Conservation (phyloP, 30 jellyfish, hydroid and myxozoan species). For the Rhopilema esculentum region DNA sequence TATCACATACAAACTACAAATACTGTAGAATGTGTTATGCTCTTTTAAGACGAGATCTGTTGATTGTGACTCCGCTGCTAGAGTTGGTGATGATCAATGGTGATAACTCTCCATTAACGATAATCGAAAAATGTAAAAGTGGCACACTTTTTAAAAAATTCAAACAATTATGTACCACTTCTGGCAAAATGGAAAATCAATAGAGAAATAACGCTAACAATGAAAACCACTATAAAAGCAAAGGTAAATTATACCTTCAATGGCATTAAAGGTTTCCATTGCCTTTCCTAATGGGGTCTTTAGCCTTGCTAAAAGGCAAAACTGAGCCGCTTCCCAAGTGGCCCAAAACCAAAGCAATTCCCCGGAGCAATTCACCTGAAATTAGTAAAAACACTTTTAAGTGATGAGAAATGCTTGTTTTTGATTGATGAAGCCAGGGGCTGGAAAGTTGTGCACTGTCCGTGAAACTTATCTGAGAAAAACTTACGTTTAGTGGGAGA, state of each 20-base stretch:
- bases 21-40: too few relatives aligned
- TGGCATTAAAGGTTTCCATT: conserved; percentile 90
- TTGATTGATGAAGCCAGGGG: too few relatives aligned
- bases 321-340: conserved; percentile 94
- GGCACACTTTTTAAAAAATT: too few relatives aligned
- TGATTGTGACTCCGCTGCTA: too few relatives aligned
- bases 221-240: background rate
- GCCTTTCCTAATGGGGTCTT: conserved; percentile 99
- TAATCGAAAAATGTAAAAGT: too few relatives aligned
- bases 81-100: too few relatives aligned
- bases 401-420: too few relatives aligned
- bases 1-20: background rate
- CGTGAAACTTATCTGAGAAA: too few relatives aligned
- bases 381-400: background rate
- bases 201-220: background rate
- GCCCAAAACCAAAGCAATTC: conserved; percentile 94
- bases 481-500: conserved; percentile 86
- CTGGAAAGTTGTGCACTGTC: too few relatives aligned
- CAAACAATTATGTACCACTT: too few relatives aligned
- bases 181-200: background rate
- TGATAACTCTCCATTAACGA: too few relatives aligned
- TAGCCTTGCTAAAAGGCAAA: conserved; percentile 86
- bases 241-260: conserved; percentile 79
- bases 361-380: conserved; percentile 75
- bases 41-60: too few relatives aligned